Conservation (phyloP, 2,113 vertebrate species). For the Saguinus imperator region DNA sequence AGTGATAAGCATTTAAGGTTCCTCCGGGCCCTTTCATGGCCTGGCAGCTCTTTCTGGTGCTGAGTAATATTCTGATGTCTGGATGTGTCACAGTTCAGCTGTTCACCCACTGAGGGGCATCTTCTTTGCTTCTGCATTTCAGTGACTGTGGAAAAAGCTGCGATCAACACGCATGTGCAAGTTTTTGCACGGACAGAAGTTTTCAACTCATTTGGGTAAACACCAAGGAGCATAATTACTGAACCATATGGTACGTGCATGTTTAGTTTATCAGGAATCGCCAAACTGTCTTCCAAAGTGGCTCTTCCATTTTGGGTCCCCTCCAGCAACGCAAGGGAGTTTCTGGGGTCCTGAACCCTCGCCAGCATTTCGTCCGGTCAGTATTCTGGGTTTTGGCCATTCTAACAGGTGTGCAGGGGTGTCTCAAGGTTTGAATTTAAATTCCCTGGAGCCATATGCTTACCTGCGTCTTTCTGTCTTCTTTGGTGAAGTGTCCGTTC, state of each 20-base stretch:
- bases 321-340: rapidly evolving
- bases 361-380: rapidly evolving
- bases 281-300: rapidly evolving
- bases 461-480: rapidly evolving
- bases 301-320: rapidly evolving
- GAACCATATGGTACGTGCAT: rapidly evolving
- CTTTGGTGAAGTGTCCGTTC: neutral
- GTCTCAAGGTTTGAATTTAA: rapidly evolving
- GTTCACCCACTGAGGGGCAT: rapidly evolving
- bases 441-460: rapidly evolving
- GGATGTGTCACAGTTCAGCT: rapidly evolving
- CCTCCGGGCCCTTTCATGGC: rapidly evolving
- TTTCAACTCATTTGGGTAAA: too few species aligned
- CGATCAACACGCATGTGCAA: rapidly evolving
- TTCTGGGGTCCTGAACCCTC: rapidly evolving
- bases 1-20: rapidly evolving
- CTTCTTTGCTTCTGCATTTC: rapidly evolving
- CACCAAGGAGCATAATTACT: rapidly evolving
- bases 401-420: rapidly evolving
- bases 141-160: rapidly evolving
- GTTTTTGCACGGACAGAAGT: rapidly evolving
- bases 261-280: neutral
- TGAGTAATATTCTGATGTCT: rapidly evolving
- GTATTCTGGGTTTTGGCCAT: rapidly evolving
- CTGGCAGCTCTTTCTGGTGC: rapidly evolving